Percentiles rank a stretch among this genome's conserved stretches.
phyloP scores from a whole-genome alignment of 2,113 vertebrate species.

The Austrofundulus limnaeus region DNA sequence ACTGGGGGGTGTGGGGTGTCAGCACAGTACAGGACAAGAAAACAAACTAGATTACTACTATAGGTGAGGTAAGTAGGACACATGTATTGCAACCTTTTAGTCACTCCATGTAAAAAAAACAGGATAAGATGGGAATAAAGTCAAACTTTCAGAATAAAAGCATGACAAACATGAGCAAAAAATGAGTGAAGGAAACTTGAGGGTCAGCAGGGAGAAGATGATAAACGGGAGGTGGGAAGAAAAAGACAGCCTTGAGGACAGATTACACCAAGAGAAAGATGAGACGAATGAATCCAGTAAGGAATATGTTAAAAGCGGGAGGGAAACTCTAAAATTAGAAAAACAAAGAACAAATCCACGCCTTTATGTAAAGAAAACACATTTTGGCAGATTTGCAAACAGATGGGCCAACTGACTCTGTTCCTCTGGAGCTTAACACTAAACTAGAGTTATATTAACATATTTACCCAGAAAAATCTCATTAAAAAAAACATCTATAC shows the following conservation, averaged over 20 bases:
- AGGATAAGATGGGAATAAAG: slow-evolving; percentile 29
- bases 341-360: not conserved
- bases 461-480: not conserved
- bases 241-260: slow-evolving; percentile 28
- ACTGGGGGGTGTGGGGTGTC: not conserved
- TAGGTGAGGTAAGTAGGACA: slow-evolving; percentile 31
- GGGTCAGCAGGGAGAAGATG: slow-evolving; percentile 11
- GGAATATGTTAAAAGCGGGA: not conserved
- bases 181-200: not conserved
- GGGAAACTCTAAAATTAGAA: not conserved
- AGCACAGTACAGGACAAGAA: slow-evolving; percentile 10
- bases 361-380: slow-evolving; percentile 1
- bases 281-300: slow-evolving; percentile 5
- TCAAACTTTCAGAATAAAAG: too few relatives aligned
- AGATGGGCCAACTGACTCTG: slow-evolving; percentile 2
- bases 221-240: slow-evolving; percentile 20
- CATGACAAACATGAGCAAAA: not conserved
- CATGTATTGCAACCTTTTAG: slow-evolving; percentile 7
- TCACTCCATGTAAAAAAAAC: slow-evolving; percentile 24
- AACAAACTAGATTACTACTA: not conserved
- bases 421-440: slow-evolving; percentile 1
- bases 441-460: not conserved
- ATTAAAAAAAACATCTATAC: not conserved
- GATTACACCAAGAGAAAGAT: slow-evolving; percentile 20
- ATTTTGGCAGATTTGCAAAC: slow-evolving; percentile 9